Evolutionary conservation across 2,797 vertebrate species (phyloP).

Genomic region (Sebastes taczanowskii): DNA sequence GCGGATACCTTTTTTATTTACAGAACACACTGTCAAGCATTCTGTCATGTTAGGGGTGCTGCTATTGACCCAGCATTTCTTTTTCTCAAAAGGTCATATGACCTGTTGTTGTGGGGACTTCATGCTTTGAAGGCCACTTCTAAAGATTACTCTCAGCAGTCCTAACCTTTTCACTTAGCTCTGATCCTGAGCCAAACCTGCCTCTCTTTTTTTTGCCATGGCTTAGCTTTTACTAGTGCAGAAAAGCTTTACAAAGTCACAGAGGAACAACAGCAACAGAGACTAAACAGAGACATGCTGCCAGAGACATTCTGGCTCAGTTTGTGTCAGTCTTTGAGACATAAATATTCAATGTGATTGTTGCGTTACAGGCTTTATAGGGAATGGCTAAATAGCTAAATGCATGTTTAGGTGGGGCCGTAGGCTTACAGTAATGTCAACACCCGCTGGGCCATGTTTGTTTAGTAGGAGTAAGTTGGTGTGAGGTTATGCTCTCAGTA

Average conservation of each 20-base stretch:
- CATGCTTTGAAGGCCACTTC: conserved; percentile 80
- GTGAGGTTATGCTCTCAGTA: conserved; percentile 49
- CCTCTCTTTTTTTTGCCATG: conserved; percentile 41
- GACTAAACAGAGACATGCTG: conserved; percentile 51
- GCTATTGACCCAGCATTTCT: conserved; percentile 64
- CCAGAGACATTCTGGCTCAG: conserved; percentile 14
- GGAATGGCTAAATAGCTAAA: conserved; percentile 21
- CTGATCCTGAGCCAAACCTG: conserved; percentile 75
- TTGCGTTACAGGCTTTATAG: conserved; percentile 27
- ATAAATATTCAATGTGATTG: conserved; percentile 8
- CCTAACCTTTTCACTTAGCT: conserved; percentile 83
- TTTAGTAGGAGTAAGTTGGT: conserved; percentile 60
- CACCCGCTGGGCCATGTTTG: conserved; percentile 58
- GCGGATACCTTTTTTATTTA: conserved; percentile 37
- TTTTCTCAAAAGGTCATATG: conserved; percentile 77
- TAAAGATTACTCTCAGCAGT: conserved; percentile 81
- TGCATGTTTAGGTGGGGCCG: conserved; percentile 58
- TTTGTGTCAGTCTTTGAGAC: conserved; percentile 29
- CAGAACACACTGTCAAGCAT: conserved; percentile 28
- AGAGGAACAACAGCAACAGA: conserved; percentile 44
- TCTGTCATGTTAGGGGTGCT: conserved; percentile 54
- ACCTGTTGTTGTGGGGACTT: conserved; percentile 74
- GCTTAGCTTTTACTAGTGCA: conserved; percentile 44
- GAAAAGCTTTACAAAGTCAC: conserved; percentile 44
- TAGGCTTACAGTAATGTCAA: conserved; percentile 64